phyloP scores from a whole-genome alignment of 2,797 vertebrate genomes.

The Pipistrellus pipistrellus region DNA sequence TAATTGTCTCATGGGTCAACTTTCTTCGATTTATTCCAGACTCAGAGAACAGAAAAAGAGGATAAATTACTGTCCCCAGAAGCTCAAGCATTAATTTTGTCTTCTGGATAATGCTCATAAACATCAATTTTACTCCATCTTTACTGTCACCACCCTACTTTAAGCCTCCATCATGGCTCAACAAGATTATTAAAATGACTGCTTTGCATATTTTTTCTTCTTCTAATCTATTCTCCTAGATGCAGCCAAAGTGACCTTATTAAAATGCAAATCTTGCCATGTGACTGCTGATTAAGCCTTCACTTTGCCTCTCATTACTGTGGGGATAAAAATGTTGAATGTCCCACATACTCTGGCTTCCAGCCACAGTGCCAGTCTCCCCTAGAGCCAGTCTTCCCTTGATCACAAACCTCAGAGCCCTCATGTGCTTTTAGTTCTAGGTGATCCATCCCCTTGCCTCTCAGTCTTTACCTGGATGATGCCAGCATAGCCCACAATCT shows the following conservation, averaged over 20 bases:
- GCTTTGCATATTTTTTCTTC: slow-evolving; percentile 38
- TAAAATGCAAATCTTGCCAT: neutral
- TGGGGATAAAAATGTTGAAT: neutral
- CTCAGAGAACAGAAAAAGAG: slow-evolving; percentile 7
- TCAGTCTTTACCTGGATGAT: neutral
- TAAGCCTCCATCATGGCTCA: neutral
- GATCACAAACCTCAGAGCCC: neutral
- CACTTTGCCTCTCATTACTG: neutral
- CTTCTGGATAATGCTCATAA: neutral
- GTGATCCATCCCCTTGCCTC: neutral
- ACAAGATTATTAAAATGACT: slow-evolving; percentile 28
- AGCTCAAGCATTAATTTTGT: neutral
- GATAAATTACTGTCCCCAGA: neutral
- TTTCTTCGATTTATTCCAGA: slow-evolving; percentile 31
- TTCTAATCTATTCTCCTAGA: neutral
- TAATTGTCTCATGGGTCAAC: neutral
- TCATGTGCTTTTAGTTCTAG: neutral
- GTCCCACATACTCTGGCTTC: neutral
- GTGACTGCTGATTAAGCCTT: slow-evolving; percentile 2
- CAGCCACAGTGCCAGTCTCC: neutral
- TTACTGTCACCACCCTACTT: neutral
- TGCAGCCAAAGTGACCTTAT: slow-evolving; percentile 6
- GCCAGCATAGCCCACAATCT: neutral
- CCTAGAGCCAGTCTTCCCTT: neutral
- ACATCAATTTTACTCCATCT: neutral